Percentiles rank a stretch among this genome's conserved stretches.
phyloP scores from a whole-genome alignment of 2,113 vertebrate genomes.

The Excalfactoria chinensis region DNA sequence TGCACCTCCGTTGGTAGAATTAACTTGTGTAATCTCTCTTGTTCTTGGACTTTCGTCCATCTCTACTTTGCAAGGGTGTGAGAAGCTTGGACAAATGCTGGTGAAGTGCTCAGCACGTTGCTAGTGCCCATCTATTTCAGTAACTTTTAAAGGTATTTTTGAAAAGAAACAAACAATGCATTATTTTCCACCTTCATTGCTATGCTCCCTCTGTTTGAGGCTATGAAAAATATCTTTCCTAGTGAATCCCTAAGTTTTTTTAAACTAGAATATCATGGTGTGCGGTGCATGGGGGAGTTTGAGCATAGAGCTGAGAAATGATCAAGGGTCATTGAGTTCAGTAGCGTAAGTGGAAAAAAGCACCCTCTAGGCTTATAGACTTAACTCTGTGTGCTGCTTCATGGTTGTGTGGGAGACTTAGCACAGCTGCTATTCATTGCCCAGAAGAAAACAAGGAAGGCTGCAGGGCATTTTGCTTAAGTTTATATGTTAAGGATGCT shows the following conservation, averaged over 20 bases:
- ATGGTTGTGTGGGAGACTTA: background rate
- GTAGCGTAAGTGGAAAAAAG: background rate
- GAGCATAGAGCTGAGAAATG: background rate
- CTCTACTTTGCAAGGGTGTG: background rate
- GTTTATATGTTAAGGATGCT: background rate
- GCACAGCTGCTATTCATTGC: background rate
- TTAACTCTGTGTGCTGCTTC: background rate
- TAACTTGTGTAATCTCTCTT: background rate
- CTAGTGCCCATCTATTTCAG: background rate
- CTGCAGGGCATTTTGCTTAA: background rate
- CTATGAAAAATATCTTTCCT: background rate
- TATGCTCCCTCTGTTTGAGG: background rate
- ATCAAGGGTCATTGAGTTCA: background rate
- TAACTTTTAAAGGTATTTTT: background rate
- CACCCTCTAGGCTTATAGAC: background rate
- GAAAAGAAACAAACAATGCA: fast-evolving
- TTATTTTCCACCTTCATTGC: background rate
- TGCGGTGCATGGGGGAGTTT: fast-evolving
- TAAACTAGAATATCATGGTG: background rate
- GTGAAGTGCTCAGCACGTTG: background rate
- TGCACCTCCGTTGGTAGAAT: background rate
- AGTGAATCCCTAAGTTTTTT: background rate
- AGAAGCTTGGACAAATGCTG: background rate
- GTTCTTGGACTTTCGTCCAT: background rate
- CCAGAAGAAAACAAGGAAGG: background rate